These are phyloP conservation scores for Catharus fuscescens DNA, from an alignment of 2,113 vertebrate genomes.

Conservation along the genomic window DNA sequence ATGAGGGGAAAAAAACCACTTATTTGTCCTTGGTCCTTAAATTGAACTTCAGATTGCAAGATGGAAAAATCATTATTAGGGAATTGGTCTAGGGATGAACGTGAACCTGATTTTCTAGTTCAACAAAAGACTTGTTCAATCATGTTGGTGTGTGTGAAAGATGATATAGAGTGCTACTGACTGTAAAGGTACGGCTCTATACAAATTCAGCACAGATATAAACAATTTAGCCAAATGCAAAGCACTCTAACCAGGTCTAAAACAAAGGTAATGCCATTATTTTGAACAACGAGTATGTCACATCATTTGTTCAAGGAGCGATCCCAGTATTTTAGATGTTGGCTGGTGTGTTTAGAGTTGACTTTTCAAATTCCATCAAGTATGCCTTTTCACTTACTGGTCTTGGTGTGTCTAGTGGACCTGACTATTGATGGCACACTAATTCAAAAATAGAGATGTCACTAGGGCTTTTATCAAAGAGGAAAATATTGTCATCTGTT, in stretches of 20 bases:
- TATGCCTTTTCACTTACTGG: neutral
- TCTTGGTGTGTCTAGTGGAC: neutral
- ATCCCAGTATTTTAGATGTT: neutral
- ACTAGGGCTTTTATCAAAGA: slow-evolving; percentile 19
- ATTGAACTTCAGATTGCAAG: slow-evolving; percentile 25
- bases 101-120: slow-evolving; percentile 17
- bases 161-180: neutral
- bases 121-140: neutral
- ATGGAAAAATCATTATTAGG: slow-evolving; percentile 26
- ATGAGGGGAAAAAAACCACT: neutral
- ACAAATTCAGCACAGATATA: neutral
- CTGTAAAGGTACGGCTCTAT: neutral
- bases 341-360: neutral
- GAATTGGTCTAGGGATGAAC: neutral
- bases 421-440: neutral
- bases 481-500: slow-evolving; percentile 1
- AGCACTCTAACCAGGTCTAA: neutral
- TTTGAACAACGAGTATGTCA: neutral
- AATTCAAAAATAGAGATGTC: slow-evolving; percentile 25
- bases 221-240: neutral
- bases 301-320: neutral
- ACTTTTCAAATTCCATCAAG: neutral
- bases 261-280: neutral
- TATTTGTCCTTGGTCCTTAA: neutral
- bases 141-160: neutral